Base-by-base conservation (phyloP, 2,113 vertebrate species). In the Ranitomeya variabilis region DNA sequence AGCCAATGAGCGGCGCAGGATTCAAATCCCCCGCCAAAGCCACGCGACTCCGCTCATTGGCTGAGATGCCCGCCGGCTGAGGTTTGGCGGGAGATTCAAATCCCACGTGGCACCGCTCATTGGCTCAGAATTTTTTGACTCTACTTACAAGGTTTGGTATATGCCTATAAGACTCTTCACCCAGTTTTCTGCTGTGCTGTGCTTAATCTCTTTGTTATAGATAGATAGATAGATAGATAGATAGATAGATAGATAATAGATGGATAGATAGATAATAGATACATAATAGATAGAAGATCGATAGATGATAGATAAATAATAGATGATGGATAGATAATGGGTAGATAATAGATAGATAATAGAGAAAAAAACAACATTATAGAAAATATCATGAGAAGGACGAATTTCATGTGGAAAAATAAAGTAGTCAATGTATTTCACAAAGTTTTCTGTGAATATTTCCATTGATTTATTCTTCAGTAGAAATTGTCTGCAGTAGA, bases 391-490 rank as follows among this genome's bases (percentile, higher is more conserved):
- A 0, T 55, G 52, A 52, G 54, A 81, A 31, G 21, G 79, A 81
- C 57, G 62, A 37, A 31, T 81, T 62, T 59, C 57, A 16, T 6
- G 11, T n/a, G 55, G 54, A 57, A 62, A 62, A 76, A 74, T 45
- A 73, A 74, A 77, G n/a, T 54, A 11, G 23, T 13, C 57, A 19
- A 62, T 81, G 79, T 62, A 62, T 62, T 81, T 62, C 79, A 62
- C 57, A 60, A 81, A 81, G 57, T 81, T 81, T 26, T 37, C 55
- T 19, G 54, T 59, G 79, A 81, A 81, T 81, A 81, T 81, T 81
- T 81, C 79, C 79, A 31, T 26, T 81, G 79, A 81, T 81, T 81
- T 81, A 81, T 81, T 81, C 79, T 81, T 81, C 79, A 60, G 79
- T 81, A 81, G 55, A 81, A 60, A 62, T 81, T 81, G 76, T 66